Base-by-base conservation (phyloP, 2,113 vertebrate species). In the Hippoglossus stenolepis region DNA sequence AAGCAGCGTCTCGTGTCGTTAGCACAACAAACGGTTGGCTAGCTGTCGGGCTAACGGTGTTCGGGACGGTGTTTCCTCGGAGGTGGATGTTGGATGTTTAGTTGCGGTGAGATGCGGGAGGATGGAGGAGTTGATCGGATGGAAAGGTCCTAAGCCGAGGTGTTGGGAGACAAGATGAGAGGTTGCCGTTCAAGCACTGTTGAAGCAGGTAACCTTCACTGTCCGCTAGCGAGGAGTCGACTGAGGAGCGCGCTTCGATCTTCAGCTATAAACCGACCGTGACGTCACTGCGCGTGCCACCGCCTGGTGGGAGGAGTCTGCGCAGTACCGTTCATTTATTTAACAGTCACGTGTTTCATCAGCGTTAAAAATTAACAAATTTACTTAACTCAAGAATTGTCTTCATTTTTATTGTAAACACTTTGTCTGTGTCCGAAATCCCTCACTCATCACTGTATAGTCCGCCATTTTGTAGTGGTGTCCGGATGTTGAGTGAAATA, bases 111-210 rank as follows among this genome's bases (percentile, higher is more conserved):
- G 28, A 28, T 28, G 28, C 28, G 28, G 28, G 28, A 28, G 28
- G 28, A 5, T 28, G 28, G 28, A 28, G 28, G 28, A 5, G 31
- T 5, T 28, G 28, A 28, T 28, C 28, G 28, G 28, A 28, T 28
- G 28, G 5, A 28, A 5, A 5, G 5, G 28, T 28, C 28, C 28
- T 28, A 5, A 28, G 28, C 5, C 28, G 28, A 3, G 17, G 2
- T n/a, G 38, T 54, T 0, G 2, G 24, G 26, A 88, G 87, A 89
- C 93, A 94, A 94, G 91, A 49, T 18, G 65, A 86, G 84, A 84
- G 92, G 94, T 94, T 96, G 83, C 96, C 96, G 95, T 96, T 94
- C 96, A 96, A 97, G 89, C 96, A 97, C 96, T 96, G 95, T 96
- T 96, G 96, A 96, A 96, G 92, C 94, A 94, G 93, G 90, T 92